Percentiles rank a stretch among this genome's conserved stretches.
Conservation (phyloP, 2,888 invertebrate genomes). For the Rhimphoctona megacephalus region DNA sequence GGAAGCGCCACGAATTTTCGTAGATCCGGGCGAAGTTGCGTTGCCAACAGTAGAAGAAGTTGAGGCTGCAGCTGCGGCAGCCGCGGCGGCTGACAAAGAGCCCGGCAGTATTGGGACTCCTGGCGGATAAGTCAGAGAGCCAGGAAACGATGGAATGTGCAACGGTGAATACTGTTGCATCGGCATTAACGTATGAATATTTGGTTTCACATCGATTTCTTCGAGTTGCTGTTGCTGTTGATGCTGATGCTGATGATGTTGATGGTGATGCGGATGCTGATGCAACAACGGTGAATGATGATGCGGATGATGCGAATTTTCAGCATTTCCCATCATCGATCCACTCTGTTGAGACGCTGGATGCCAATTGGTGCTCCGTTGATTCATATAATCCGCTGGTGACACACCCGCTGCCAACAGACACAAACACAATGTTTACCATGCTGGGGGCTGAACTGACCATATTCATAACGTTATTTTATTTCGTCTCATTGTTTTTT, state of each 20-base stretch:
- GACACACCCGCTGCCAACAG: slow-evolving; percentile 81
- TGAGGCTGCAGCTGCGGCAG: slow-evolving; percentile 64
- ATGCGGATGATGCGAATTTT: slow-evolving; percentile 63
- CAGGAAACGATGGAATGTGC: slow-evolving; percentile 83
- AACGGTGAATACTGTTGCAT: slow-evolving; percentile 83
- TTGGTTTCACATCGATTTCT: slow-evolving; percentile 78
- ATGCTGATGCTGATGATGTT: slow-evolving; percentile 47
- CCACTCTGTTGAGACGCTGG: slow-evolving; percentile 55
- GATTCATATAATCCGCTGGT: slow-evolving; percentile 79
- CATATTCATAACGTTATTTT: slow-evolving; percentile 66
- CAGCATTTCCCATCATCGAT: slow-evolving; percentile 65
- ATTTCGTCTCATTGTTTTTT: neutral
- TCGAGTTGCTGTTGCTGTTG: slow-evolving; percentile 72
- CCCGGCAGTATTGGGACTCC: slow-evolving; percentile 63
- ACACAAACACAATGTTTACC: slow-evolving; percentile 84
- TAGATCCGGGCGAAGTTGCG: slow-evolving; percentile 73
- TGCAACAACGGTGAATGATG: slow-evolving; percentile 62
- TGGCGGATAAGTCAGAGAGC: slow-evolving; percentile 75
- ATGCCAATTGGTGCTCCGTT: slow-evolving; percentile 74
- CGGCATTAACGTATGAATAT: slow-evolving; percentile 81
- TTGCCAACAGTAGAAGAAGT: slow-evolving; percentile 67
- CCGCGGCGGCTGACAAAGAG: slow-evolving; percentile 44
- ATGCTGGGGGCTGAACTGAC: slow-evolving; percentile 82
- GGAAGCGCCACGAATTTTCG: slow-evolving; percentile 87
- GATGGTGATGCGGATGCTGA: slow-evolving; percentile 70